Evolutionary conservation across 2,888 invertebrate genomes (phyloP), one percentile per base, ranked within the genome.

Genomic region (Drosophila mayaguana): DNA sequence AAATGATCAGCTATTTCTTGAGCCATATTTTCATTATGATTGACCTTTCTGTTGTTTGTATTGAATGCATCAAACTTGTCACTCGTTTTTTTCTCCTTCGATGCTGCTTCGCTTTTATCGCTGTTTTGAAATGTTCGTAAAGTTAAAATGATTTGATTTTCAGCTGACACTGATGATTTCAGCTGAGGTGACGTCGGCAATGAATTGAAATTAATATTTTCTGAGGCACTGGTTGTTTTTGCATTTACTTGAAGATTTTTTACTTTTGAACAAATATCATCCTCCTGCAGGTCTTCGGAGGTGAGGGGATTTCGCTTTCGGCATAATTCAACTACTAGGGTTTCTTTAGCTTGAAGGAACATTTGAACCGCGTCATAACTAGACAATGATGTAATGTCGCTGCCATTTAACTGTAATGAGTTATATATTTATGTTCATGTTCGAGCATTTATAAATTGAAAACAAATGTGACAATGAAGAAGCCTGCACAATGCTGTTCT

Each of bases 351-450:
- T 81, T 93, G 93, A 87, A 95, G 93, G 91, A 95, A 95, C 89
- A 94, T 94, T 88, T 94, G 93, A 81, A 95, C 94, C 75, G 94
- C 94, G 90, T 95, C 94, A 89, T 94, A 94, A 90, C 94, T 94
- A 76, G 94, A 94, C 90, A 94, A 94, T 88, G 94, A 94, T 90
- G 94, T 94, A 80, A 95, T 94, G 92, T 95, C 95, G 82, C 93
- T 93, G 72, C 95, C 95, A 91, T 95, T 95, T 72, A 95, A 94
- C 95, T 95, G 89, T 20, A 92, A 93, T 54, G 3, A 20, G 7
- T 68, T 75, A 57, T 32, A 45, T 11, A 20, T 32, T 38, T 43
- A 25, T 22, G 16, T 54, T 46, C 12, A 7, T 22, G 28, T 20
- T 16, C 38, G 28, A 28, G 28, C 28, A 18, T 16, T 4, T 22